Base-by-base conservation (phyloP, 2,888 invertebrate genomes). In the Pediacus dermestoides region DNA sequence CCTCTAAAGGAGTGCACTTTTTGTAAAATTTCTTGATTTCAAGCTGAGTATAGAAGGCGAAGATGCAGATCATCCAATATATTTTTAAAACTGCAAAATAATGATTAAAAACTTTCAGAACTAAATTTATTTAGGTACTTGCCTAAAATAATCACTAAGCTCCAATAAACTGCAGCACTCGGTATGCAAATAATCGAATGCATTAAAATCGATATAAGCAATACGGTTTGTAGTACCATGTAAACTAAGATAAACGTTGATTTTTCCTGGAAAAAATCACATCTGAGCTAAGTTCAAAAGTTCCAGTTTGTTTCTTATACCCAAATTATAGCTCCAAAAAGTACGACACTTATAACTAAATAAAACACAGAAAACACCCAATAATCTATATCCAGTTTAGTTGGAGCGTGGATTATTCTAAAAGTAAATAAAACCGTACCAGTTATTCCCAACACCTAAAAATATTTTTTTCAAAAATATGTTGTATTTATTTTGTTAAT, bases 61-160 rank as follows among this genome's bases (percentile, higher is more conserved):
- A 48, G 3, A 52, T 51, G 32, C 53, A 53, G 27, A 44, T 46
- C 32, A 52, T 44, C 45, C 55, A 57, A 30, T 55, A 57, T 4
- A 40, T 14, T 9, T 46, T 4, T 10, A 49, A 39, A 46, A 47
- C 57, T 57, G 26, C 26, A 55, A 50, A 26, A 32, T 16, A 41
- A 30, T 7, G 14, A 13, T 16, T 21, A n/a, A n/a, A n/a, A n/a
- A n/a, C n/a, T n/a, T n/a, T n/a, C n/a, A 23, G 10, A 23, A 3
- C 23, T 23, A 23, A n/a, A 7, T 23, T 23, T n/a, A n/a, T n/a
- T n/a, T 23, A 23, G 4, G n/a, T 9, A 25, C 4, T 10, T 28
- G 14, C 28, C 28, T 13, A n/a, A 13, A 28, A 28, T 9, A 3
- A 28, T 8, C n/a, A 10, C 28, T 4, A 28, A 14, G 12, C 4